phyloP scores from a whole-genome alignment of 2,797 vertebrate species.

The Semotilus atromaculatus region DNA sequence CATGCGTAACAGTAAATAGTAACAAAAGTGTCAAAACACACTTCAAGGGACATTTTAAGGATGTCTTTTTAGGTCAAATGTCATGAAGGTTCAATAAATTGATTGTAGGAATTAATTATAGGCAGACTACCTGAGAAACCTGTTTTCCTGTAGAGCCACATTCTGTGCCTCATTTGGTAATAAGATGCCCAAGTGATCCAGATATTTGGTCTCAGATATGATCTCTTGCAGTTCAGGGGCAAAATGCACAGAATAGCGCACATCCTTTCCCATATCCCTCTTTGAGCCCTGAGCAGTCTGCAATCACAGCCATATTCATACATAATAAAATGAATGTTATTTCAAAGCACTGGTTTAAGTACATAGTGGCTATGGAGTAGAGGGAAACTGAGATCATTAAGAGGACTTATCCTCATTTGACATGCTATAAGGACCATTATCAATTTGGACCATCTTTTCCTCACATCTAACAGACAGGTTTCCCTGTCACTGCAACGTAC shows the following conservation, averaged over 20 bases:
- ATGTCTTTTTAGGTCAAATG: not conserved
- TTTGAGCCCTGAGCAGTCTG: constrained; percentile 53
- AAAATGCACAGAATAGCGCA: constrained; percentile 84
- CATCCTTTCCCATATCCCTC: constrained; percentile 37
- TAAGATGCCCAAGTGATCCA: constrained; percentile 81
- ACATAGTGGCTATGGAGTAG: not conserved
- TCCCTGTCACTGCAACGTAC: constrained; percentile 58
- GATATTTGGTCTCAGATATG: constrained; percentile 84
- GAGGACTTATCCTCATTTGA: not conserved
- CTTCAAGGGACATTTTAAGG: not conserved
- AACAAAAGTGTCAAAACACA: not conserved
- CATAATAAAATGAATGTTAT: not conserved
- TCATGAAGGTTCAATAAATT: not conserved
- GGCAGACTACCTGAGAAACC: constrained; percentile 76
- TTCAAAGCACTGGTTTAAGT: not conserved
- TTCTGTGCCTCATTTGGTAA: constrained; percentile 80
- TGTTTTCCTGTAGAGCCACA: constrained; percentile 84
- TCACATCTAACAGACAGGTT: not conserved
- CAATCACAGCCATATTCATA: constrained; percentile 12
- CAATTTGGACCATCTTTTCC: not conserved
- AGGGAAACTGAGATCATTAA: not conserved
- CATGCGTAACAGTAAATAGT: not conserved
- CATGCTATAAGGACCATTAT: not conserved
- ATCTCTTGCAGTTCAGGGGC: constrained; percentile 82
- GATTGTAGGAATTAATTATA: not conserved